A percentile compares a stretch with the other conserved stretches of the same genome.
Evolutionary conservation across 2,888 invertebrate genomes (phyloP).

Genomic region (Pachymerium ferrugineum): DNA sequence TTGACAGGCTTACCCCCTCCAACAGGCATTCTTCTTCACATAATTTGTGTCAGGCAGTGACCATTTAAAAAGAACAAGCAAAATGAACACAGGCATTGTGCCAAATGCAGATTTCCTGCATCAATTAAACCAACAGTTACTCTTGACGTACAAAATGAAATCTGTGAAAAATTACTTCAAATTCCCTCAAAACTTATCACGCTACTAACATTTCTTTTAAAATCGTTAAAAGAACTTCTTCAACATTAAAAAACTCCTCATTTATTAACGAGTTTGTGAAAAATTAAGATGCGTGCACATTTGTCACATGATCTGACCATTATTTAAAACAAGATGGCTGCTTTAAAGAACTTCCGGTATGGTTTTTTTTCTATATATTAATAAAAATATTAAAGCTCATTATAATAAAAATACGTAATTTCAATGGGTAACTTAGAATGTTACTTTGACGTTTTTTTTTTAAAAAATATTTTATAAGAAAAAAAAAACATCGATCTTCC

Average conservation of each 20-base stretch:
- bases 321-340: no score
- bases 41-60: conserved; percentile 13
- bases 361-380: no score
- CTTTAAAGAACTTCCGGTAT: no score
- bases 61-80: conserved; percentile 9
- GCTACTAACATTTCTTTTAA: not conserved
- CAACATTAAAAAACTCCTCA: no score
- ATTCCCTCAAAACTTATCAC: not conserved
- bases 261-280: no score
- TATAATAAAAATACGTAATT: no score
- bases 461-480: no score
- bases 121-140: conserved; percentile 13
- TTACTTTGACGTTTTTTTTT: no score
- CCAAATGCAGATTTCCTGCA: conserved; percentile 13
- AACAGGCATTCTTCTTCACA: conserved; percentile 8
- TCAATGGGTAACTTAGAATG: no score
- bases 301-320: no score
- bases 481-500: not conserved
- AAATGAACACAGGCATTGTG: conserved; percentile 13
- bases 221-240: not conserved
- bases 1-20: conserved; percentile 13
- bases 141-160: conserved; percentile 2
- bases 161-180: not conserved
- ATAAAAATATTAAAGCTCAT: no score
- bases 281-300: no score